Conservation (phyloP, 2,888 invertebrate genomes). For the Nephrotoma guestfalica region DNA sequence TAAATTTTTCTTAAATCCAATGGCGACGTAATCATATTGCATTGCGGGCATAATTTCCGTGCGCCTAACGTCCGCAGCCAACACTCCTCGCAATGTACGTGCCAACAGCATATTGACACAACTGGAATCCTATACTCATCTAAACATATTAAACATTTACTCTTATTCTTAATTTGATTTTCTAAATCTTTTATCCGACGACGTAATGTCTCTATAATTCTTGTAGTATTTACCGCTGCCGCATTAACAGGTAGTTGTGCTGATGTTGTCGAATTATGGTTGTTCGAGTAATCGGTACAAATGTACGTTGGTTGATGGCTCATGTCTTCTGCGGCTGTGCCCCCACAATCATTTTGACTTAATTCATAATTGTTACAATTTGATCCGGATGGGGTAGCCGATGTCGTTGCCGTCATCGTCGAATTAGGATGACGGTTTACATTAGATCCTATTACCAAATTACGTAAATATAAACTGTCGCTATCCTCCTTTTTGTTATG, state of each 20-base stretch:
- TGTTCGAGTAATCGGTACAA: neutral
- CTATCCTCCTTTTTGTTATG: conserved; percentile 26
- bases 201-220: conserved; percentile 50
- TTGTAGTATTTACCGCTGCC: conserved; percentile 7
- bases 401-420: neutral
- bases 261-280: neutral
- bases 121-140: conserved; percentile 74
- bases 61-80: conserved; percentile 61
- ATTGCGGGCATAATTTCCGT: conserved; percentile 88
- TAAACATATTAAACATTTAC: conserved; percentile 82
- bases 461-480: conserved; percentile 25
- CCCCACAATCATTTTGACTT: neutral
- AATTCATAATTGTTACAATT: conserved; percentile 8
- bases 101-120: conserved; percentile 92
- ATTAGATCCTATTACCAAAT: conserved; percentile 20
- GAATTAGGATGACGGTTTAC: neutral
- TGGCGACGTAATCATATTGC: conserved; percentile 83
- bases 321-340: neutral
- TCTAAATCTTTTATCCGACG: conserved; percentile 47
- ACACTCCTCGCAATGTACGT: conserved; percentile 82
- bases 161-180: conserved; percentile 42
- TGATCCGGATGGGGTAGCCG: neutral
- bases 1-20: conserved; percentile 77
- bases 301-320: neutral
- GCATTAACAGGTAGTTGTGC: neutral